phyloP scores from a whole-genome alignment of 2,113 vertebrate species.

The Mormyrus lacerda region DNA sequence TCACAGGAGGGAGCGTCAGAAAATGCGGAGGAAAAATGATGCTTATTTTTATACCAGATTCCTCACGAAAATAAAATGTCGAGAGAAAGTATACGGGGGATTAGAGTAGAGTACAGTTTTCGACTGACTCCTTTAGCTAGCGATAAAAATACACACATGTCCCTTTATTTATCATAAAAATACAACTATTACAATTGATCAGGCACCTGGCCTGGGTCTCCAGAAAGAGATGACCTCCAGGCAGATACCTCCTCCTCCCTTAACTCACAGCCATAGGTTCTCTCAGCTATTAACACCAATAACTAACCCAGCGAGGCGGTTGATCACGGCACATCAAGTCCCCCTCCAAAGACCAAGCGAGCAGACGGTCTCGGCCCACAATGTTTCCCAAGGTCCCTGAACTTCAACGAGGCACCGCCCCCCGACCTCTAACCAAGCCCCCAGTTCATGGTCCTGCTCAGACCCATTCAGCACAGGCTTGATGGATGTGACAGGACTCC shows the following conservation, averaged over 20 bases:
- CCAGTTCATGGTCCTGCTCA: slow-evolving; percentile 50
- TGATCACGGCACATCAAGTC: slow-evolving; percentile 24
- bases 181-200: not conserved
- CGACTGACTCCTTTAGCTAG: not conserved
- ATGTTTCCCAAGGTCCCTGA: slow-evolving; percentile 37
- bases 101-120: not conserved
- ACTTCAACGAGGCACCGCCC: slow-evolving; percentile 38
- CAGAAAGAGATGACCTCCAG: not conserved
- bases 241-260: not conserved
- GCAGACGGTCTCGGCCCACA: slow-evolving; percentile 29
- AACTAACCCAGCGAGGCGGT: not conserved
- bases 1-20: not conserved
- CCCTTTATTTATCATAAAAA: not conserved
- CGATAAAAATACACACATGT: not conserved
- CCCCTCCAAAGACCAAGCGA: slow-evolving; percentile 8
- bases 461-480: slow-evolving; percentile 29
- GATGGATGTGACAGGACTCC: slow-evolving; percentile 59
- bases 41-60: not conserved
- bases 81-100: not conserved
- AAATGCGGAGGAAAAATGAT: slow-evolving; percentile 7
- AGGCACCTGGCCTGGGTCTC: not conserved
- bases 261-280: not conserved
- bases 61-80: not conserved
- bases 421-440: slow-evolving; percentile 47
- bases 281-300: not conserved